A percentile compares a stretch with the other conserved stretches of the same genome.
Evolutionary conservation across 2,888 invertebrate species (phyloP).

Genomic region (Gandaritis pyraliata): DNA sequence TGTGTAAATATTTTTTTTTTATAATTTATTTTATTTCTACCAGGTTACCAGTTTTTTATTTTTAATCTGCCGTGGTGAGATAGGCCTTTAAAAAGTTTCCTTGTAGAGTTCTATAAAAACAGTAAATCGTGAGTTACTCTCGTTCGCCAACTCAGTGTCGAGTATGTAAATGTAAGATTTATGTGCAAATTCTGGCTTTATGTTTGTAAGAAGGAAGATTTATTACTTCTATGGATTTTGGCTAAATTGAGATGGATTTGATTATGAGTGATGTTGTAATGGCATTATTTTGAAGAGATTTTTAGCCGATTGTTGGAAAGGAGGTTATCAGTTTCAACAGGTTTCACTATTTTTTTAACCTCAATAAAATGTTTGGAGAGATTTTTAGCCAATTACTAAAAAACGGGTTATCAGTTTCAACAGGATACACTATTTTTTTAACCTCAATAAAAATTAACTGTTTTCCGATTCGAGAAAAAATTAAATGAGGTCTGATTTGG

Average conservation of each 20-base stretch:
- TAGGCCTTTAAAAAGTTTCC: conserved; percentile 8
- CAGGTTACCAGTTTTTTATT: neutral
- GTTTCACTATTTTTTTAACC: too few relatives aligned
- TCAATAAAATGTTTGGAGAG: too few relatives aligned
- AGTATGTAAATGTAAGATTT: conserved; percentile 31
- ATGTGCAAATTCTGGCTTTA: conserved; percentile 18
- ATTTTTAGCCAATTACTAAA: too few relatives aligned
- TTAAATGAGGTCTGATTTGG: too few relatives aligned
- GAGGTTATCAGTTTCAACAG: too few relatives aligned
- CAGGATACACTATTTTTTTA: too few relatives aligned
- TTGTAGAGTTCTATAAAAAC: conserved; percentile 15
- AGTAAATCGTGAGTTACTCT: conserved; percentile 16
- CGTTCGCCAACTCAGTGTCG: neutral
- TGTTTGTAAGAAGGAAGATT: conserved; percentile 20
- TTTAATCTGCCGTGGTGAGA: neutral
- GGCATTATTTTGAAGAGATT: neutral
- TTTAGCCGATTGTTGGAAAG: neutral
- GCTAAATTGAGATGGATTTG: conserved; percentile 18
- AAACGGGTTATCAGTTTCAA: too few relatives aligned
- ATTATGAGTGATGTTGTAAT: conserved; percentile 7
- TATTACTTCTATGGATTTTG: conserved; percentile 13
- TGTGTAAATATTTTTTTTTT: too few relatives aligned
- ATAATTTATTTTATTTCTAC: neutral
- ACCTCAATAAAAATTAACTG: too few relatives aligned
- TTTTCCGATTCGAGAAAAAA: too few relatives aligned